Evolutionary conservation across 53 echinoderm and acorn worm genomes (phyloP).

Genomic region (Apostichopus leukothele): DNA sequence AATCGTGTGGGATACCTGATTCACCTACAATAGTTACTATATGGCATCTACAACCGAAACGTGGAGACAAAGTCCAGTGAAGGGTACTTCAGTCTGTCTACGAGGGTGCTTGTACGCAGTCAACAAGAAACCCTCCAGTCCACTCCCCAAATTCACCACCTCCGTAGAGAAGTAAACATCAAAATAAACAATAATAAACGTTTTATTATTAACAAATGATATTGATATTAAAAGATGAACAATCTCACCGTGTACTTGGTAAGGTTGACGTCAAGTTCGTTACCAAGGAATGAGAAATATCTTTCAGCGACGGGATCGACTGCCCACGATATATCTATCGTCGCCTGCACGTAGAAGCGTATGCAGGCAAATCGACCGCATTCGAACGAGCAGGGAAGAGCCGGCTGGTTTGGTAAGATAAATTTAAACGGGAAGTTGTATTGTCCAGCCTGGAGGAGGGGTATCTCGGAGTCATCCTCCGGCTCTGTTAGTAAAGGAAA

Average conservation of each 20-base stretch:
- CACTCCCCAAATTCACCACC: too few relatives aligned
- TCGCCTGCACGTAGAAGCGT: conserved; percentile 89
- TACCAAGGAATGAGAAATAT: conserved; percentile 92
- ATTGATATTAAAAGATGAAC: too few relatives aligned
- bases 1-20: too few relatives aligned
- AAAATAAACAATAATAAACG: too few relatives aligned
- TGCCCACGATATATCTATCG: conserved; percentile 96
- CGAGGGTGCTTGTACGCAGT: too few relatives aligned
- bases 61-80: too few relatives aligned
- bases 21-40: too few relatives aligned
- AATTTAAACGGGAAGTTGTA: conserved; percentile 89
- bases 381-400: conserved; percentile 87
- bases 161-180: too few relatives aligned
- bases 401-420: conserved; percentile 65
- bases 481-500: conserved; percentile 48
- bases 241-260: conserved; percentile 72
- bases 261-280: conserved; percentile 73
- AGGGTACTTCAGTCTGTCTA: too few relatives aligned
- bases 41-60: too few relatives aligned
- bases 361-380: conserved; percentile 86
- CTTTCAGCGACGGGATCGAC: conserved; percentile 94
- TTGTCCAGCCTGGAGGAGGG: conserved; percentile 78
- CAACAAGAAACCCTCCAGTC: too few relatives aligned
- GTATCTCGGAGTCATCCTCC: conserved; percentile 85
- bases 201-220: too few relatives aligned